These are phyloP conservation scores for Eristalis tenax DNA, from an alignment of 2,888 invertebrate genomes.

Conservation along the genomic window DNA sequence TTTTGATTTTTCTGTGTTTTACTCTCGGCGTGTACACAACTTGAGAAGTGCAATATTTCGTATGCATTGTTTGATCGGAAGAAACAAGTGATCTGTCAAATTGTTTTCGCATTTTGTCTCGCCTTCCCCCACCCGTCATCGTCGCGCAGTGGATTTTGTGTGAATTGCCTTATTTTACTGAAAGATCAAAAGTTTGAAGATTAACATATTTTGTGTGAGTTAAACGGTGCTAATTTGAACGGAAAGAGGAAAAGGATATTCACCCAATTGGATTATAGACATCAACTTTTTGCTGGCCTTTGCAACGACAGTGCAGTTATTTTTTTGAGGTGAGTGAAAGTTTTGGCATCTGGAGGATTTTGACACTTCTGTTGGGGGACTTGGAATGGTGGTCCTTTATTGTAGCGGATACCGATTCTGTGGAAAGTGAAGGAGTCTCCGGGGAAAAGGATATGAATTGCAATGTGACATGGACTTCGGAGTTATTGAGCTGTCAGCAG, in stretches of 20 bases:
- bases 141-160: not conserved
- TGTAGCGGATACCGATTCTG: no score
- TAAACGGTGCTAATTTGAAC: constrained; percentile 23
- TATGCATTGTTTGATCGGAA: constrained; percentile 13
- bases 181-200: not conserved
- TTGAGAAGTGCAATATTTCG: constrained; percentile 34
- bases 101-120: not conserved
- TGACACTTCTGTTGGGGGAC: no score
- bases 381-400: no score
- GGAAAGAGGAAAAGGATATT: constrained; percentile 35
- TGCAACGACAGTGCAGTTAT: not conserved
- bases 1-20: not conserved
- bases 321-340: constrained; percentile 8
- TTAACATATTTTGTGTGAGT: constrained; percentile 1
- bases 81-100: constrained; percentile 12
- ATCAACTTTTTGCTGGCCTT: constrained; percentile 8
- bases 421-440: no score
- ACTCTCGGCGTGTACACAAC: constrained; percentile 5
- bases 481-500: no score
- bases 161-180: constrained; percentile 30
- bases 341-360: not conserved
- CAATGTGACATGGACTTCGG: no score
- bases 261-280: constrained; percentile 52
- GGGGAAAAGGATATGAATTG: no score
- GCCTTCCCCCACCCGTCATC: no score